A percentile compares a stretch with the other conserved stretches of the same genome.
Conservation (phyloP, 2,797 vertebrate species). For the Astyanax mexicanus region DNA sequence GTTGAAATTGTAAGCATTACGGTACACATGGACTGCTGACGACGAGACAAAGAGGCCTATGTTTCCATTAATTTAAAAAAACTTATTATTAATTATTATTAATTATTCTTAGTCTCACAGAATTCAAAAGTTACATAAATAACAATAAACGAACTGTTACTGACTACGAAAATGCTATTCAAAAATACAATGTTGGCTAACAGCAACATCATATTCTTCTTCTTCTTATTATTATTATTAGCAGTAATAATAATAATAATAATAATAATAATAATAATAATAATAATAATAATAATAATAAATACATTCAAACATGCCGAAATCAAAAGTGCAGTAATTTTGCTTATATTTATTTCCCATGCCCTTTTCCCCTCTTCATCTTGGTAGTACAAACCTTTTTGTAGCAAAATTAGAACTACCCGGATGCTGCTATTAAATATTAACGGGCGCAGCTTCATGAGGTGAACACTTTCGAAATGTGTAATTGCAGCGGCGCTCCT, state of each 20-base stretch:
- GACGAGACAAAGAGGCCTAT: slow-evolving; percentile 21
- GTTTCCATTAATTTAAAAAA: not conserved
- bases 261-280: not conserved
- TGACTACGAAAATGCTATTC: too few relatives aligned
- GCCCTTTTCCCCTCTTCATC: slow-evolving; percentile 38
- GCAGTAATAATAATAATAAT: slow-evolving; percentile 23
- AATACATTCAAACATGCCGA: too few relatives aligned
- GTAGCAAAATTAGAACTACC: slow-evolving; percentile 78
- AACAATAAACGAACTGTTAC: not conserved
- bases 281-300: slow-evolving; percentile 26
- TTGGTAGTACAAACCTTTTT: slow-evolving; percentile 81
- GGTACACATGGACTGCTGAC: slow-evolving; percentile 41
- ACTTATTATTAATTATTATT: not conserved
- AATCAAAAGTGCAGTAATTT: not conserved
- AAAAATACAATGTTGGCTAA: too few relatives aligned
- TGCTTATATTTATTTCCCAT: not conserved
- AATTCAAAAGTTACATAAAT: not conserved
- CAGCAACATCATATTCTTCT: too few relatives aligned
- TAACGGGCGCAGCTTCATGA: slow-evolving; percentile 70
- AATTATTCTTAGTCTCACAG: slow-evolving; percentile 4
- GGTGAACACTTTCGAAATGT: slow-evolving; percentile 71
- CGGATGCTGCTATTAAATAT: slow-evolving; percentile 80
- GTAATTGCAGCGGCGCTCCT: slow-evolving; percentile 59
- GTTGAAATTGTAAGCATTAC: slow-evolving; percentile 38
- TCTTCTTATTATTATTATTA: not conserved